These are phyloP conservation scores for Microplitis manilae DNA, from an alignment of 2,888 invertebrate species.

Conservation along the genomic window DNA sequence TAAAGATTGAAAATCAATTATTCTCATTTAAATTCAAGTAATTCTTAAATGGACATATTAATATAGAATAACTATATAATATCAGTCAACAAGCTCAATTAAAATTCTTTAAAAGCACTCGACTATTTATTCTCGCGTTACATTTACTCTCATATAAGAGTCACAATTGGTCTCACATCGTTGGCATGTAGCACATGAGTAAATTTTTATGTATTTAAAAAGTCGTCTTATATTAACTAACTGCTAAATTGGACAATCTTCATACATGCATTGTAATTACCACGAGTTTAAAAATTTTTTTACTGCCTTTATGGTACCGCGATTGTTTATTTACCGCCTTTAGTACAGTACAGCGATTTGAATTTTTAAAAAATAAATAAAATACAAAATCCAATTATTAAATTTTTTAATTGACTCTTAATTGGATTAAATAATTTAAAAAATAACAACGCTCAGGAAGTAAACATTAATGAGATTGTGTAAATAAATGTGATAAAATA, in stretches of 20 bases:
- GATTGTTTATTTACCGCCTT: too few species aligned
- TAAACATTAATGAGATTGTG: not conserved
- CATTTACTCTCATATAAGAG: not conserved
- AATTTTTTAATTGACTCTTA: not conserved
- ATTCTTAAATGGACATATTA: not conserved
- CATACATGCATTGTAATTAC: too few species aligned
- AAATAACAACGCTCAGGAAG: not conserved
- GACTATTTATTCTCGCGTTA: constrained; percentile 1
- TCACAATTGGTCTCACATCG: constrained; percentile 49
- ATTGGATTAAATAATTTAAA: not conserved
- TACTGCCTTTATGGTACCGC: not conserved
- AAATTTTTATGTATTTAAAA: constrained; percentile 9
- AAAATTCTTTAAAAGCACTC: not conserved
- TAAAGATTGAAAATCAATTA: not conserved
- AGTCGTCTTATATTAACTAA: not conserved
- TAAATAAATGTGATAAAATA: not conserved
- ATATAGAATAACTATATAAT: not conserved
- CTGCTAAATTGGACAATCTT: not conserved
- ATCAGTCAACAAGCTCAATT: constrained; percentile 4
- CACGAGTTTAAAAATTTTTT: not conserved
- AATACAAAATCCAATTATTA: not conserved
- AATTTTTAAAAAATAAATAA: too few species aligned
- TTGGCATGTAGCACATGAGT: constrained; percentile 53
- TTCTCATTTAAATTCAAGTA: not conserved
- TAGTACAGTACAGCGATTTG: too few species aligned